phyloP scores from a whole-genome alignment of 1,140 invertebrate genomes.

The Brachionus manjavacas region DNA sequence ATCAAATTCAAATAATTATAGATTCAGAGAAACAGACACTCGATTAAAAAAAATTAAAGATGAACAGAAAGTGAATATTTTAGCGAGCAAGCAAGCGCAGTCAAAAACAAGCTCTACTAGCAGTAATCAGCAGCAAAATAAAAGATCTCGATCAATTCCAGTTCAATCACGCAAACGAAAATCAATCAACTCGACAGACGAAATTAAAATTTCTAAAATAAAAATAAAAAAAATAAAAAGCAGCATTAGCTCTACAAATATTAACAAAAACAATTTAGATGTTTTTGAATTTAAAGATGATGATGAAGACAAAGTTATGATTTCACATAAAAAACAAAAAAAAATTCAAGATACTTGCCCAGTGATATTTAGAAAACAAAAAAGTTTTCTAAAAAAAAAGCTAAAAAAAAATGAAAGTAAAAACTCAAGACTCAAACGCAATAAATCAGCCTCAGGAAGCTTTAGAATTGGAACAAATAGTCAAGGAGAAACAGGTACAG shows the following conservation, averaged over 20 bases:
- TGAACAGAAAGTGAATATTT: neutral
- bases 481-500: slow-evolving; percentile 21
- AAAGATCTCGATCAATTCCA: neutral
- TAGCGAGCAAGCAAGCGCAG: neutral
- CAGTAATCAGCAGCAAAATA: neutral
- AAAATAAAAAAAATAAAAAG: neutral
- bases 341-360: neutral
- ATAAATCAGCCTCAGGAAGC: neutral
- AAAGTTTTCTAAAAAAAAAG: neutral
- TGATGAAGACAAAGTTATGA: neutral
- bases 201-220: neutral
- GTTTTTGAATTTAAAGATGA: slow-evolving; percentile 29
- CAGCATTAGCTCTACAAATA: neutral
- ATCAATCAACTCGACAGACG: neutral
- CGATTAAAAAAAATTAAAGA: slow-evolving; percentile 20
- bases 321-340: neutral
- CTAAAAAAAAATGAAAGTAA: neutral
- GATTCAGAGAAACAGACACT: slow-evolving; percentile 21
- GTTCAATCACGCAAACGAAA: neutral
- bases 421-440: neutral
- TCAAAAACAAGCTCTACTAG: neutral
- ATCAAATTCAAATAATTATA: neutral
- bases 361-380: neutral
- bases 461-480: neutral
- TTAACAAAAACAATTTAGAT: neutral